Percentiles rank a stretch among this genome's conserved stretches.
Evolutionary conservation across 2,113 vertebrate genomes (phyloP).

Genomic region (Speoplatyrhinus poulsoni): DNA sequence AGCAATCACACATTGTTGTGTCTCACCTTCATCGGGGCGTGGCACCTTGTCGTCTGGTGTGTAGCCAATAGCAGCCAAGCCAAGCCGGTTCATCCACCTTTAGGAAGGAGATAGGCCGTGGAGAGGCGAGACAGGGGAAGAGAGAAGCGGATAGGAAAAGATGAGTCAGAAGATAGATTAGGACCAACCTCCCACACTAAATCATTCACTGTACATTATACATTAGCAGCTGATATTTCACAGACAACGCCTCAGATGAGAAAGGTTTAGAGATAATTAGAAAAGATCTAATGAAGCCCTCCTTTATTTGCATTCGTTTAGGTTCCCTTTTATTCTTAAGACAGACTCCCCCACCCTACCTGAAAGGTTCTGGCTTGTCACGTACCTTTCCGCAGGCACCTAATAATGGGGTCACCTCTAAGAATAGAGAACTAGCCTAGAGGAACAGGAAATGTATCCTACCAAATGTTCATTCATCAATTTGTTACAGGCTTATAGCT

Average conservation of each 20-base stretch:
- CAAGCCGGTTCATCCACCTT: conserved; percentile 94
- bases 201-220: too few species aligned
- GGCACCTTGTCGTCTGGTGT: conserved; percentile 91
- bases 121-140: background rate
- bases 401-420: conserved; percentile 47
- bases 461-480: background rate
- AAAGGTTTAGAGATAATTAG: too few species aligned
- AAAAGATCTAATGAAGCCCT: too few species aligned
- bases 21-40: conserved; percentile 88
- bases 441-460: conserved; percentile 24
- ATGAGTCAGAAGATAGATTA: conserved; percentile 31
- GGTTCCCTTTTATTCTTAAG: background rate
- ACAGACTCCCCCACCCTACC: background rate
- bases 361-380: conserved; percentile 24
- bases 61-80: conserved; percentile 89
- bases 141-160: conserved; percentile 9
- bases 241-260: too few species aligned
- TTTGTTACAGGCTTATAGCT: background rate
- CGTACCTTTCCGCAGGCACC: conserved; percentile 31
- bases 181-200: conserved; percentile 14
- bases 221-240: too few species aligned
- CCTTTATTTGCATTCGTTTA: too few species aligned
- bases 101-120: background rate
- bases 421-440: conserved; percentile 39
- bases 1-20: background rate